Evolutionary conservation across 2,888 invertebrate species (phyloP).

Genomic region (Apoderus coryli): DNA sequence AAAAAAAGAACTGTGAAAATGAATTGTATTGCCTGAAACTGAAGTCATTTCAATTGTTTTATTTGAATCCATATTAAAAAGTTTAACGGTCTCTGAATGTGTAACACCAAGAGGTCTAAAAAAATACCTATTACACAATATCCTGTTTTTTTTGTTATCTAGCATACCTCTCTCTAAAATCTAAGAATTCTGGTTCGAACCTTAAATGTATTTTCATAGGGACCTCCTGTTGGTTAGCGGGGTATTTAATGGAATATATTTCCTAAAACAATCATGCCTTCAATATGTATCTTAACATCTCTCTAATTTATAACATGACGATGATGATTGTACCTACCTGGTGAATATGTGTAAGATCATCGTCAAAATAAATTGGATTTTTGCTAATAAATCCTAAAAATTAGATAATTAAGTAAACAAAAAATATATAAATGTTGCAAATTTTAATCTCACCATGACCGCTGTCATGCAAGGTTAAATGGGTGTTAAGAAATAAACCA

Average conservation of each 20-base stretch:
- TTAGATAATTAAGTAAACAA: background rate
- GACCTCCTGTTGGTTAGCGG: no score
- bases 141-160: no score
- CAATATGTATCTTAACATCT: no score
- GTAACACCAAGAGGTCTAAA: slow-evolving; percentile 75
- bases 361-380: slow-evolving; percentile 53
- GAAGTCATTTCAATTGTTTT: slow-evolving; percentile 83
- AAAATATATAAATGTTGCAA: slow-evolving; percentile 13
- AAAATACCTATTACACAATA: no score
- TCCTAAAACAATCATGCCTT: slow-evolving; percentile 31
- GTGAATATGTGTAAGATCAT: slow-evolving; percentile 43
- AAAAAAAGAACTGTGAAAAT: slow-evolving; percentile 96
- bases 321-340: slow-evolving; percentile 31
- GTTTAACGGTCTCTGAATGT: slow-evolving; percentile 69
- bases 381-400: slow-evolving; percentile 55
- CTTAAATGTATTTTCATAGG: no score
- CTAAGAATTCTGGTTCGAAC: slow-evolving; percentile 52
- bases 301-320: slow-evolving; percentile 11
- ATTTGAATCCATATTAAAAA: slow-evolving; percentile 76
- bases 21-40: slow-evolving; percentile 84
- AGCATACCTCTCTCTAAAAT: no score
- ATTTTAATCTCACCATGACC: slow-evolving; percentile 48
- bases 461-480: slow-evolving; percentile 57
- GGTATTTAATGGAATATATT: slow-evolving; percentile 24
- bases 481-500: slow-evolving; percentile 51